Percentiles rank a stretch among this genome's conserved stretches.
Evolutionary conservation across 35 echinoderm and acorn worm genomes (phyloP).

Genomic region (Ophiothrix spiculata): DNA sequence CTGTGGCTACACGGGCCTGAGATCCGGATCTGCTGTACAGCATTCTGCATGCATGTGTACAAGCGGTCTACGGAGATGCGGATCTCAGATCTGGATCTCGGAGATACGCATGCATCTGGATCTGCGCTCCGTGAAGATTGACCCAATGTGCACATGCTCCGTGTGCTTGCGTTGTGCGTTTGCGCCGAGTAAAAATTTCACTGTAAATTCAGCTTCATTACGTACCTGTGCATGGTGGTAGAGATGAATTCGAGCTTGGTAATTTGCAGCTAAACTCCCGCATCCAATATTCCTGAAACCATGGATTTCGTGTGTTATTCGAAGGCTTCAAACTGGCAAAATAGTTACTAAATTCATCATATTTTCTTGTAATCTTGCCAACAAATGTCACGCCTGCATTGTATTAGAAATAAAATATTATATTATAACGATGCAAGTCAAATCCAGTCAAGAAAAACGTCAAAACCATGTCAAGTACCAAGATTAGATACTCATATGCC

Average conservation of each 20-base stretch:
- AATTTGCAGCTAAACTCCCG: conserved; percentile 58
- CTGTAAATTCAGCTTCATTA: not conserved
- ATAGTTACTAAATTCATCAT: conserved; percentile 42
- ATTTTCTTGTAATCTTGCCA: conserved; percentile 13
- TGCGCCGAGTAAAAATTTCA: not conserved
- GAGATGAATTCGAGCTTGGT: conserved; percentile 9
- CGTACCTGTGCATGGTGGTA: conserved; percentile 37
- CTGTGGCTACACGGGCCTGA: no score
- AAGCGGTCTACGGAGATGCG: no score
- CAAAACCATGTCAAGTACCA: no score
- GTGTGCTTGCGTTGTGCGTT: not conserved
- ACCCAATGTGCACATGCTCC: not conserved
- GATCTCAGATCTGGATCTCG: no score
- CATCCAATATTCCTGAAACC: conserved; percentile 85
- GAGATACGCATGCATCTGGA: no score
- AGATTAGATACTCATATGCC: no score
- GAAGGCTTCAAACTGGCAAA: conserved; percentile 34
- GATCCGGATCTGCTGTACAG: no score
- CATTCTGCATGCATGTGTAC: no score
- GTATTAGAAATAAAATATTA: no score
- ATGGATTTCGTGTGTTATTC: conserved; percentile 70
- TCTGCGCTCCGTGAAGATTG: no score
- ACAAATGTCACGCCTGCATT: conserved; percentile 57
- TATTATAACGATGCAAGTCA: no score
- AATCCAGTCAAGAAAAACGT: no score